Base-by-base conservation (phyloP, 2,797 vertebrate genomes). In the Notoglanidium macrostoma region DNA sequence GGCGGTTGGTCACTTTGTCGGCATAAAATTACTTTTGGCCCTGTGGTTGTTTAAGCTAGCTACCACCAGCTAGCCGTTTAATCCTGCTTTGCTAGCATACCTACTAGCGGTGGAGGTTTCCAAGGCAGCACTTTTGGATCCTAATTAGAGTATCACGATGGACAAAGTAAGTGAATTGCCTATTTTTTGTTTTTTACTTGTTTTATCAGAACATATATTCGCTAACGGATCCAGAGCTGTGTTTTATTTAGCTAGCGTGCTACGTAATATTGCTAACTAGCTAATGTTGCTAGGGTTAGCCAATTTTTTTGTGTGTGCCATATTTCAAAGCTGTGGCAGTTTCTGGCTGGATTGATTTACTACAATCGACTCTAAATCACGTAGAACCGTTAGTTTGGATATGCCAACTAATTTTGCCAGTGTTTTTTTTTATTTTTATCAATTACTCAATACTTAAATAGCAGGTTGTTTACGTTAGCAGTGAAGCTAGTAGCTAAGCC, bases 111-210 rank as follows among this genome's bases (percentile, higher is more conserved):
- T 10, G 61, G 35, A 15, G 76, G 57, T 54, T 21, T 85, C 29
- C 19, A 57, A 44, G 59, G 55, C 74, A 78, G 5, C 35, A 72
- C 32, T 65, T 0, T 21, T 19, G 46, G 83, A 82, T 83, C 21
- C 2, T 32, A 68, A 8, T 68, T 23, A 40, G 32, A 26, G 14
- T 55, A 61, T 55, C 74, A 90, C 51, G 46, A 91, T 91, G 90
- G 90, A 91, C 63, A 91, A 91, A 89, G 90, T 91, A 88, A 90
- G 89, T 89, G 65, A 67, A 11, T 40, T 14, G 6, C 1, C 23
- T 65, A 9, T n/a, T 29, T 11, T 40, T 73, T 1, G 5, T 49
- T 12, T 49, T 54, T 59, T 44, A 11, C 0, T 32, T 57, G 10
- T n/a, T 61, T 72, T 32, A 72, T 35, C 11, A 44, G 0, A 35